These are phyloP conservation scores for Parasteatoda lunata DNA, from an alignment of 2,888 invertebrate species.

Conservation along the genomic window DNA sequence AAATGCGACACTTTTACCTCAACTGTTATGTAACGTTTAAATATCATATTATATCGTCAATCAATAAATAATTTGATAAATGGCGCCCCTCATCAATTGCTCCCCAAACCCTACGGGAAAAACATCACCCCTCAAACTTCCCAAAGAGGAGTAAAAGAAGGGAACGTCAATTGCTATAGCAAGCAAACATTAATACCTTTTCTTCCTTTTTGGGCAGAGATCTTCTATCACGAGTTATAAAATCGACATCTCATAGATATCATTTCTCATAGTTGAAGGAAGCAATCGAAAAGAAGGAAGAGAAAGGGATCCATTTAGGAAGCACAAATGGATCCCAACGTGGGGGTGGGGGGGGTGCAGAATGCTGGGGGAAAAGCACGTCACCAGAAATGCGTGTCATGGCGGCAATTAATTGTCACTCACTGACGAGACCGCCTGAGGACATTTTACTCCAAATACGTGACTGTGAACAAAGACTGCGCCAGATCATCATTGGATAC, in stretches of 20 bases:
- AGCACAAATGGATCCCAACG: conserved; percentile 5
- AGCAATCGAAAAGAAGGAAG: not conserved
- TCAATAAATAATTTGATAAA: too few relatives aligned
- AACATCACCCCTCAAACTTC: too few relatives aligned
- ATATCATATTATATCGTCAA: too few relatives aligned
- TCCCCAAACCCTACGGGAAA: too few relatives aligned
- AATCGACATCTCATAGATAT: not conserved
- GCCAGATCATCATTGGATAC: conserved; percentile 64
- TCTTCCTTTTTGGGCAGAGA: too few relatives aligned
- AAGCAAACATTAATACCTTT: too few relatives aligned
- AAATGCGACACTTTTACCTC: too few relatives aligned
- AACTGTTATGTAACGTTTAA: too few relatives aligned
- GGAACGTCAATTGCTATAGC: too few relatives aligned
- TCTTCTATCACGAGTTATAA: not conserved
- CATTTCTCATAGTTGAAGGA: not conserved
- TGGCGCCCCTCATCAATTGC: too few relatives aligned
- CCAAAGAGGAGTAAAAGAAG: too few relatives aligned
- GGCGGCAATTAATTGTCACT: conserved; percentile 68
- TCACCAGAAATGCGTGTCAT: conserved; percentile 65
- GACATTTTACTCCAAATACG: conserved; percentile 66
- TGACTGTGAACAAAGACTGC: conserved; percentile 51
- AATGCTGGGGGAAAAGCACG: conserved; percentile 14
- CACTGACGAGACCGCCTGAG: conserved; percentile 49
- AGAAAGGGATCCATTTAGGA: conserved; percentile 45
- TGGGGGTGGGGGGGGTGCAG: not conserved